Evolutionary conservation across 1,140 invertebrate species (phyloP), one percentile per base, ranked within the genome.

Genomic region (Pseudobourletiella spinata): DNA sequence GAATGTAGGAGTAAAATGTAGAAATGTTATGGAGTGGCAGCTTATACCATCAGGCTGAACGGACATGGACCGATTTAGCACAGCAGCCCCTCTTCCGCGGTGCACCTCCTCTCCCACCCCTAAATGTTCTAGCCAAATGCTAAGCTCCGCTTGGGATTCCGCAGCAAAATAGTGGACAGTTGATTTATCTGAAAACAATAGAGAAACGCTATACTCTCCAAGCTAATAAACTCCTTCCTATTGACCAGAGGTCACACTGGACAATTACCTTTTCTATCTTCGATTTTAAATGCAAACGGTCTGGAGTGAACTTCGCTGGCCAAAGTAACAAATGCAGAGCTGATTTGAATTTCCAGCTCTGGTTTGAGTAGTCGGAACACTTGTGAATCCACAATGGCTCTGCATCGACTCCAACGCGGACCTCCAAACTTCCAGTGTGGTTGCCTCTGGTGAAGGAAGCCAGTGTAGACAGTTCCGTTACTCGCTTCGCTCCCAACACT

Each of bases 281-380:
- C 64, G 18, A 69, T 51, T 63, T 69, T 69, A 43, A 69, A 69
- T 3, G 67, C 67, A 54, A 66, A 69, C 0, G 67, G 67, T 48
- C 67, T 58, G 6, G 64, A 66, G 54, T 69, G 67, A 48, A 69
- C 67, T 64, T 69, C 67, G 16, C 20, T 62, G 15, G 67, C 67
- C 3, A 57, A 28, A 25, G 20, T 56, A 0, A 69, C 61, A 54
- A 54, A 28, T 4, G 50, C 6, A 28, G 25, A 26, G 22, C 28
- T 8, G 20, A 55, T 55, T 3, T 32, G 2, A 24, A 25, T 32
- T 44, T 18, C 1, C 55, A 28, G 16, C 44, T 44, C 28, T 25
- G 26, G 39, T 32, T 59, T 42, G 20, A 58, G 4, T 24, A 55
- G 25, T n/a, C 16, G 3, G 18, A 43, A 57, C 29, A 42, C 35